Conservation (phyloP, 2,888 invertebrate species). For the Blomia tropicalis region DNA sequence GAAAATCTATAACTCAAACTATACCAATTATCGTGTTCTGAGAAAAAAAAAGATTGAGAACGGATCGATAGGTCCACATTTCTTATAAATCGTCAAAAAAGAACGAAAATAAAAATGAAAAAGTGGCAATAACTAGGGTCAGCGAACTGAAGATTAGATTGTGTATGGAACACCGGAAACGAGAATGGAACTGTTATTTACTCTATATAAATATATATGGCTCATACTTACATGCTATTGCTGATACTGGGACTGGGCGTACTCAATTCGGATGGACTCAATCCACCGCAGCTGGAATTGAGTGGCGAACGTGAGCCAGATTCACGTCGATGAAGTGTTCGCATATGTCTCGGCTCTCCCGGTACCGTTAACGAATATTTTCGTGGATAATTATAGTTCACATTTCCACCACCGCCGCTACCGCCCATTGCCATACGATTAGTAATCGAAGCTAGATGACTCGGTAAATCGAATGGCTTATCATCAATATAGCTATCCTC, state of each 20-base stretch:
- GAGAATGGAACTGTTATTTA: too few species aligned
- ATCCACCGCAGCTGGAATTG: constrained; percentile 20
- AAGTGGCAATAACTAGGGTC: too few species aligned
- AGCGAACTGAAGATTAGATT: too few species aligned
- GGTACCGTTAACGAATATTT: constrained; percentile 24
- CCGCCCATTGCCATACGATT: too few species aligned
- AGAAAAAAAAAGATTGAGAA: too few species aligned
- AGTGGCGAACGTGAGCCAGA: constrained; percentile 16
- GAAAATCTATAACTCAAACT: too few species aligned
- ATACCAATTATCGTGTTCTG: too few species aligned
- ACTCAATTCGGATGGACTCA: constrained; percentile 19
- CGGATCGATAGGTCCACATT: too few species aligned
- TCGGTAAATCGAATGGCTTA: not conserved
- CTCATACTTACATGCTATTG: constrained; percentile 23
- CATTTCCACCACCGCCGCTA: not conserved
- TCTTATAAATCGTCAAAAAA: too few species aligned
- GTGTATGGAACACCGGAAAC: too few species aligned
- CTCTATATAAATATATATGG: too few species aligned
- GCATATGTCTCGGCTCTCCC: constrained; percentile 21
- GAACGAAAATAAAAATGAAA: too few species aligned
- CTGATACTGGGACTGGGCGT: constrained; percentile 23
- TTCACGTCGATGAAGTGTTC: constrained; percentile 15
- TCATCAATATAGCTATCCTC: not conserved
- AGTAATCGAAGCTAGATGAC: not conserved
- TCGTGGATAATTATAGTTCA: constrained; percentile 10